phyloP scores from a whole-genome alignment of 2,888 invertebrate genomes.

The Spodoptera exigua region DNA sequence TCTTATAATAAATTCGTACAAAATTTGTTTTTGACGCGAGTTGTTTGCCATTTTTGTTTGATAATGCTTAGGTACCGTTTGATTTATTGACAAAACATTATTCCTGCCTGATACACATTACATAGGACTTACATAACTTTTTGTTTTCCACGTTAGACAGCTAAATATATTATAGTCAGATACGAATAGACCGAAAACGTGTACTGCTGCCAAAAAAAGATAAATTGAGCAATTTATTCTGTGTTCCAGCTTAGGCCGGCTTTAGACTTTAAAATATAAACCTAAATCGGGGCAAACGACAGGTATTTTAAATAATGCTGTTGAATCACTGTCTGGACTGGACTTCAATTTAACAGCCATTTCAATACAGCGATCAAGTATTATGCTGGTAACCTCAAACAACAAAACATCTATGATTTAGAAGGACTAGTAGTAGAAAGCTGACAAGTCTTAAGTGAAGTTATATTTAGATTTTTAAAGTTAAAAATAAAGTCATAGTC shows the following conservation, averaged over 20 bases:
- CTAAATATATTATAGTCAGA: conserved; percentile 54
- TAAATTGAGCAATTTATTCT: conserved; percentile 61
- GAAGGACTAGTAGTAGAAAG: no score
- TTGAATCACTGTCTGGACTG: conserved; percentile 16
- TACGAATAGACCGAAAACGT: conserved; percentile 52
- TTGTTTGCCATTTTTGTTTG: neutral
- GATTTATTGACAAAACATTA: conserved; percentile 1
- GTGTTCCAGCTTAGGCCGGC: conserved; percentile 54
- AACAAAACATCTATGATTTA: no score
- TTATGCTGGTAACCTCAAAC: no score
- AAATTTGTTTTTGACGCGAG: neutral
- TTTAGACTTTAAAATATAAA: conserved; percentile 56
- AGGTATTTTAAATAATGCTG: conserved; percentile 41
- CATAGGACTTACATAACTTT: conserved; percentile 27
- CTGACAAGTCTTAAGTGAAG: no score
- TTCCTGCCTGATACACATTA: conserved; percentile 4
- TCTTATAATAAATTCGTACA: no score
- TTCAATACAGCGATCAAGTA: no score
- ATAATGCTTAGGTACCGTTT: neutral
- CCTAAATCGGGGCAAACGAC: conserved; percentile 37
- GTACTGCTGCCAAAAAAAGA: conserved; percentile 62
- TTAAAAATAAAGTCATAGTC: no score
- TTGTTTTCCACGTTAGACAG: conserved; percentile 45
- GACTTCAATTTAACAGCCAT: no score
- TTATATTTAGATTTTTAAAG: no score